Base-by-base conservation (phyloP, 2,113 vertebrate genomes). In the Cyprinus carpio region DNA sequence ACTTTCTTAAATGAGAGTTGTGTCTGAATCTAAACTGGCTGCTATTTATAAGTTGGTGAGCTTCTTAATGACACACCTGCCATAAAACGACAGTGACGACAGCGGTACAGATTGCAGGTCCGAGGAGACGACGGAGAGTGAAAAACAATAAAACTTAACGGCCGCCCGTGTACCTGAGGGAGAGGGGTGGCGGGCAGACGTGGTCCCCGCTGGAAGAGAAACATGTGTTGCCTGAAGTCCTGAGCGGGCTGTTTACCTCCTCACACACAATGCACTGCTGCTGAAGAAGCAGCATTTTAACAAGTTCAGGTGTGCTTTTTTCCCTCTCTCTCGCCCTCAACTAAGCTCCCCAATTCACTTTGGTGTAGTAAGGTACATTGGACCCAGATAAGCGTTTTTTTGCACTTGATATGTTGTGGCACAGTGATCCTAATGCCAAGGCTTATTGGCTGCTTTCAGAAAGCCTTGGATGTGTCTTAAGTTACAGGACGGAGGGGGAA, bases 141-240 rank as follows among this genome's bases (percentile, higher is more conserved):
- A 82, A 82, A 82, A 82, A 82, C 81, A n/a, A n/a, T n/a, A n/a
- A 72, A 46, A 56, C 71, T 82, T 82, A 72, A 37, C 49, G 12
- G n/a, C n/a, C n/a, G 16, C 4, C 67, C 6, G 18, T 13, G 11
- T 72, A 56, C 81, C 65, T 37, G 29, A 56, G 81, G 81, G 81
- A 71, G 29, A 51, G 54, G 54, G 25, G 25, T 25, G 25, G 40
- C 1, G 40, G 60, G 64, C 80, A 69, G 62, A 34, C 60, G 79
- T 4, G 12, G 34, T 79, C 29, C 76, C 56, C 56, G 56, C 78
- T 43, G n/a, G 80, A 34, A 82, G 46, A 82, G 80, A 56, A 82
- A 82, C 81, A 82, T 82, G 81, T 82, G 65, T 54, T 54, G 80
- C 80, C 80, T 67, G 29, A 46, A 81, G 80, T 82, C 80, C 80